Base-by-base conservation (phyloP, 2,888 invertebrate species). In the Eurytoma adleriae region DNA sequence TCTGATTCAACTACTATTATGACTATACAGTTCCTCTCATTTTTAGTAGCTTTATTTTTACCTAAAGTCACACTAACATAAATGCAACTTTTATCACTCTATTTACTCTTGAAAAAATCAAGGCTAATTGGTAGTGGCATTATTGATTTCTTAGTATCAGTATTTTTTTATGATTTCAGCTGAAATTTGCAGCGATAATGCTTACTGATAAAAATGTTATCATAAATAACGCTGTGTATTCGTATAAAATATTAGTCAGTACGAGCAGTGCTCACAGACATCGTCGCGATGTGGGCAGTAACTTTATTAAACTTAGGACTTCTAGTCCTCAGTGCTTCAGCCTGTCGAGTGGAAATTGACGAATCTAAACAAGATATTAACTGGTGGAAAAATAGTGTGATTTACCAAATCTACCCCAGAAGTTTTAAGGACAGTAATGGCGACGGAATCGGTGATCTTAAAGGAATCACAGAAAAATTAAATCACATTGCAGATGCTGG, bases 341-440 rank as follows among this genome's bases (percentile, higher is more conserved):
- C 61, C 2, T 59, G 1, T 54, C 18, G 52, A 0, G 14, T 50
- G 16, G 66, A 12, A 0, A n/a, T 59, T 1, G 57, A 67, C 1
- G 24, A 62, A 5, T 24, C 40, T 10, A 40, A 61, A 10, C 71
- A 76, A 16, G 74, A 77, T 59, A 24, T 73, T 1, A 94, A 96
- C 84, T 98, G 98, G 98, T 97, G 96, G 95, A 93, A 96, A 88
- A 94, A 93, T 68, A 94, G 94, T 3, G 92, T 94, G 16, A 93
- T 97, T 71, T 98, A 98, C 91, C 96, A 98, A 91, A 95, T 97
- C 68, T 96, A 96, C 88, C 96, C 96, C 0, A 92, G 96, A 68
- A 96, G 97, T 0, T 98, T 97, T 91, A 94, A 94, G 89, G 98
- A 98, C 89, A 94, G 94, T 14, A 92, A 96, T 89, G 95, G 85